Conservation (phyloP, 2,797 vertebrate genomes). For the Echeneis naucrates region DNA sequence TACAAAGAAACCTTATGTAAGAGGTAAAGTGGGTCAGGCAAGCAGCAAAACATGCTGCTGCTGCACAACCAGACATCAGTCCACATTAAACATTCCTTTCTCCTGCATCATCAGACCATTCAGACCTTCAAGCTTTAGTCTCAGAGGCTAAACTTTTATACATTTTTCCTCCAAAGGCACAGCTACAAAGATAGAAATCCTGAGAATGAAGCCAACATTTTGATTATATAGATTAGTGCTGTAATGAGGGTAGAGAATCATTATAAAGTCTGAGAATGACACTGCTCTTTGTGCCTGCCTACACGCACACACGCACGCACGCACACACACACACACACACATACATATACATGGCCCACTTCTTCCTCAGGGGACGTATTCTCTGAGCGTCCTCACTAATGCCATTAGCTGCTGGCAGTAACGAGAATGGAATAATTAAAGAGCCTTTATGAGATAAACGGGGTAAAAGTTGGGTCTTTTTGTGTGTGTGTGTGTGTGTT, state of each 20-base stretch:
- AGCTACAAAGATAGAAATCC: slow-evolving; percentile 36
- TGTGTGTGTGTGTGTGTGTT: too few species aligned
- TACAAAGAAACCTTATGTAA: slow-evolving; percentile 70
- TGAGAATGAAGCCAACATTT: neutral
- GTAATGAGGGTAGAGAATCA: slow-evolving; percentile 29
- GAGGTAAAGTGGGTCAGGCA: slow-evolving; percentile 75
- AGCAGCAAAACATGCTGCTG: slow-evolving; percentile 63
- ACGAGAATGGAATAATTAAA: slow-evolving; percentile 46
- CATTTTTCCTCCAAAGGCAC: slow-evolving; percentile 33
- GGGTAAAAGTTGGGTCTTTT: slow-evolving; percentile 5
- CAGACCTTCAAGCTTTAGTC: slow-evolving; percentile 27
- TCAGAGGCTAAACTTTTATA: slow-evolving; percentile 33
- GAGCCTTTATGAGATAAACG: slow-evolving; percentile 28
- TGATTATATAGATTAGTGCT: slow-evolving; percentile 12
- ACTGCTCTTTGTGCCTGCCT: slow-evolving; percentile 9
- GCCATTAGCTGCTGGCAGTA: slow-evolving; percentile 45
- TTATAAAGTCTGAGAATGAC: slow-evolving; percentile 21
- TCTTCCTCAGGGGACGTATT: slow-evolving; percentile 33
- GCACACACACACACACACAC: neutral
- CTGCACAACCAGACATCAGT: slow-evolving; percentile 55
- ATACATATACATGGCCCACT: neutral
- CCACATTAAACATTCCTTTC: slow-evolving; percentile 50
- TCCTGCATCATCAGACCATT: slow-evolving; percentile 51
- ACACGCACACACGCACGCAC: neutral
- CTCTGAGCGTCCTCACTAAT: slow-evolving; percentile 44